Base-by-base conservation (phyloP, 2,113 vertebrate species). In the Tetrao urogallus region DNA sequence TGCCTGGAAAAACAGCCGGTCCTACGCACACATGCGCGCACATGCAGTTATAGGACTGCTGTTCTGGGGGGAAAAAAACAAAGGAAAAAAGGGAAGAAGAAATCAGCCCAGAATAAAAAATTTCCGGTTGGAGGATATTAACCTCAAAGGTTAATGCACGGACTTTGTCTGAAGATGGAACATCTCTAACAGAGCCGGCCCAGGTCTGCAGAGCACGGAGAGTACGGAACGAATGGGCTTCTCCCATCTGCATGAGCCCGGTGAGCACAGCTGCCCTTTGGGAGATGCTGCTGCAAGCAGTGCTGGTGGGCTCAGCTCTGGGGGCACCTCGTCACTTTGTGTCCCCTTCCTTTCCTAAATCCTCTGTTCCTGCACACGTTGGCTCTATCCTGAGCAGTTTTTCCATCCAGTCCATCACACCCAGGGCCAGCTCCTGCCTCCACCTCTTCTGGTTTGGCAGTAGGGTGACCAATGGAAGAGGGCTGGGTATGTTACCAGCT, bases 81-180 rank as follows among this genome's bases (percentile, higher is more conserved):
- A 75, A n/a, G 27, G 65, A 10, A 32, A 15, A 43, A 4, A 61
- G 34, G 34, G 36, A 28, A 43, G 3, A 71, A 66, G 8, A 21
- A 75, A 60, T 42, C 40, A 76, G 93, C 45, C 54, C 57, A 64
- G 21, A 77, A 32, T 60, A 58, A 74, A n/a, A 57, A 89, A 64
- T 47, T 82, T 60, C 84, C 72, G 74, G 87, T 75, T 75, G 89
- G 89, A 83, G 67, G n/a, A 83, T 7, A 71, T 82, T 74, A 82
- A 91, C 58, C 74, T 78, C 38, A 7, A 47, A 91, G 85, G 82
- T 76, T 61, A 66, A 77, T 2, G 21, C 8, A 20, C 73, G 91
- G 92, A 47, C 64, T 89, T 73, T 45, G 58, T 24, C 57, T 18
- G 11, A 82, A 54, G 50, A 69, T 11, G 65, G 69, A 88, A 50